These are phyloP conservation scores for Drosophila takahashii DNA, from an alignment of 1,140 invertebrate genomes.

Conservation along the genomic window DNA sequence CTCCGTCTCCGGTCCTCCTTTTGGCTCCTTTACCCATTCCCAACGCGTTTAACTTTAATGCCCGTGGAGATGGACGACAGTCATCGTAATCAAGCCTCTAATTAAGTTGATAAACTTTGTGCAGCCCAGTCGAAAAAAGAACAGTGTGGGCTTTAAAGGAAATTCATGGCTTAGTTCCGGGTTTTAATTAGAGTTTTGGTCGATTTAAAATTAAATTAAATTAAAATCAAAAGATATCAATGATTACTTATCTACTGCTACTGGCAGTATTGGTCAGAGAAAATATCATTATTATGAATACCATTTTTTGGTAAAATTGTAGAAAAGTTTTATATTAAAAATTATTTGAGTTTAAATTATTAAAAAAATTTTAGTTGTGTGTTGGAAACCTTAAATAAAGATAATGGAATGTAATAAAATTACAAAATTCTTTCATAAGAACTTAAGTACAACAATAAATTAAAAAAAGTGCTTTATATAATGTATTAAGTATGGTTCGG, in stretches of 20 bases:
- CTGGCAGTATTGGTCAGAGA: no score
- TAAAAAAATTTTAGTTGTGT: no score
- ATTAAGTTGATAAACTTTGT: conserved; percentile 79
- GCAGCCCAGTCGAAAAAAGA: conserved; percentile 28
- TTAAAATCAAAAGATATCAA: not conserved
- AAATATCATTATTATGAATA: no score
- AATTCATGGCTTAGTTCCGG: not conserved
- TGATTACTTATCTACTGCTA: not conserved
- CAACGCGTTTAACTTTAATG: conserved; percentile 69
- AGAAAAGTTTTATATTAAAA: no score
- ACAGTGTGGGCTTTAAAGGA: not conserved
- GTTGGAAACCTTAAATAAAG: no score
- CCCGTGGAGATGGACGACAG: conserved; percentile 47
- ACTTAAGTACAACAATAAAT: no score
- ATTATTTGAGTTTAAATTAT: not conserved
- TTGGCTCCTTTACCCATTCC: conserved; percentile 31
- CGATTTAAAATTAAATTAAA: not conserved
- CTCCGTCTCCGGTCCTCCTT: conserved; percentile 6
- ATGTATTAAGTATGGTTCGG: no score
- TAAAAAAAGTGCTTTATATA: no score
- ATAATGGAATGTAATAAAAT: no score
- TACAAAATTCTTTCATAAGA: no score
- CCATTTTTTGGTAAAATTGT: no score
- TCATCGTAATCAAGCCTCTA: conserved; percentile 80
- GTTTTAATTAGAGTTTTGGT: not conserved